Evolutionary conservation across 2,888 invertebrate genomes (phyloP), one percentile per base, ranked within the genome.

Genomic region (Drosophila pseudotakahashii): DNA sequence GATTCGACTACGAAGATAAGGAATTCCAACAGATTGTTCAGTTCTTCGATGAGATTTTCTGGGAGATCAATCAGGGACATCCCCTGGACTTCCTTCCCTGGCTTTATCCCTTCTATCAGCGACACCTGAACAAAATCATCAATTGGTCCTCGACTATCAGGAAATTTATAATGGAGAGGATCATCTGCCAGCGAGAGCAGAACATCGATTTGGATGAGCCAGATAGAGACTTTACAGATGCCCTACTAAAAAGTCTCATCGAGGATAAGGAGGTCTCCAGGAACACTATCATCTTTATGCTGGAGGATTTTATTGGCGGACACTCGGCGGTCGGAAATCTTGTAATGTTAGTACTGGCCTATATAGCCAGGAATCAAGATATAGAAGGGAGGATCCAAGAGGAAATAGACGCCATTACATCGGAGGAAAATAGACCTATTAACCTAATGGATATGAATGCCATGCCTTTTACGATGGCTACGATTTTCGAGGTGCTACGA

Each of bases 1-100:
- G 95, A 2, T 96, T 96, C 82, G 94, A 94, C 41, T 94, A 95
- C 62, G 93, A 94, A 14, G 96, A 97, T 76, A 52, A 85, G 0
- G 94, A 94, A n/a, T 97, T 97, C 92, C 92, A 93, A 48, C 93
- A 93, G 54, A 93, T 95, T 6, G 95, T 96, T 0, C 93, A 94
- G 34, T 93, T 93, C 64, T 97, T 97, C 89, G 97, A 97, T 81
- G 95, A 96, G 80, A 96, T 97, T 62, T 97, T 97, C 92, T 97
- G 96, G 95, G 97, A 97, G 88, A 97, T 97, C 73, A 97, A 97
- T 90, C 96, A 96, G 82, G 97, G 97, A 0, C 97, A 97, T 89
- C 96, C 96, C 0, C 94, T 97, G 0, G 97, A 97, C 81, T 97
- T 97, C 85, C 89, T 97, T 23, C 97, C 97, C 0, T 96, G 96